phyloP scores from a whole-genome alignment of 2,888 invertebrate species.

The Neoitamus cyanurus region DNA sequence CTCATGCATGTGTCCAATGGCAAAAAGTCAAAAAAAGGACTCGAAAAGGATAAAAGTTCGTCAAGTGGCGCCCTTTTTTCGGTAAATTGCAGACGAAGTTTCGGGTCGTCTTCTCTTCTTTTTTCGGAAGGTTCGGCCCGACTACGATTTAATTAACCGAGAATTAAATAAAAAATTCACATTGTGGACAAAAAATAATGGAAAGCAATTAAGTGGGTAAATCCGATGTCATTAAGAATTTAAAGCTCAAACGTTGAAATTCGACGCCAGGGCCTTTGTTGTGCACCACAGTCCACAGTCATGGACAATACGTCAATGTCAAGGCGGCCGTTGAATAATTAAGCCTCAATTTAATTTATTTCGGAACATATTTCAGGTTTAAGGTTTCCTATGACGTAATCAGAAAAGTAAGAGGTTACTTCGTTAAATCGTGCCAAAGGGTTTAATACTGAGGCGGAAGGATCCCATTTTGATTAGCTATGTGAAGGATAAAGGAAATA shows the following conservation, averaged over 20 bases:
- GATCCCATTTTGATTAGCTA: background rate
- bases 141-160: slow-evolving; percentile 13
- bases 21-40: background rate
- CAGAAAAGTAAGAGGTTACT: background rate
- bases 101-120: background rate
- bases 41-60: background rate
- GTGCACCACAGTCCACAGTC: background rate
- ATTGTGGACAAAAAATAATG: background rate
- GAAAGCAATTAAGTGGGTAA: slow-evolving; percentile 27
- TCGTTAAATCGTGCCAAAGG: background rate
- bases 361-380: background rate
- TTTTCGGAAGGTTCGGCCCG: background rate
- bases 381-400: background rate
- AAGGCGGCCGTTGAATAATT: background rate
- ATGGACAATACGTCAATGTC: background rate
- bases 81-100: background rate
- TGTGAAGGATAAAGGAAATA: no score
- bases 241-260: background rate
- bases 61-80: background rate
- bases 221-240: background rate
- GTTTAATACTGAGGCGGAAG: background rate
- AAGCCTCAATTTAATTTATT: background rate
- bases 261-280: background rate
- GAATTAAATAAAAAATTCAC: slow-evolving; percentile 18
- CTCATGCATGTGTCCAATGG: background rate